Percentiles rank a stretch among this genome's conserved stretches.
Conservation (phyloP, 37 sponge, comb jelly and placozoan species). For the Beroe ovata region DNA sequence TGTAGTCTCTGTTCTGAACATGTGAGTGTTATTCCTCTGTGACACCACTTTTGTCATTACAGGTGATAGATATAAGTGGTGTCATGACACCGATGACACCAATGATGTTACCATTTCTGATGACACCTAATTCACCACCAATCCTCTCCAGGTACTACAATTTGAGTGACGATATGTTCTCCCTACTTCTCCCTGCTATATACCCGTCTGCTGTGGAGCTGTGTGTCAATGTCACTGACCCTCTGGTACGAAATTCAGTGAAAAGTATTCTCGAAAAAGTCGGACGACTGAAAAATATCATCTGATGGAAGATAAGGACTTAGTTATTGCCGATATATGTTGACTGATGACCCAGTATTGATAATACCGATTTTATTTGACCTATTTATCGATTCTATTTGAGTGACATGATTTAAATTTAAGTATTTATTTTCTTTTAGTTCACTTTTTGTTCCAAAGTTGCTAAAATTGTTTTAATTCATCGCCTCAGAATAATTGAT, state of each 20-base stretch:
- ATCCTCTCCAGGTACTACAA: conserved; percentile 37
- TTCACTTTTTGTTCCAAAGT: too few species aligned
- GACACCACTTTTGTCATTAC: too few species aligned
- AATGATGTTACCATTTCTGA: background rate
- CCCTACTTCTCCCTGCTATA: conserved; percentile 31
- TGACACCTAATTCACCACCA: background rate
- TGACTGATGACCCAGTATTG: too few species aligned
- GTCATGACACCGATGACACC: too few species aligned
- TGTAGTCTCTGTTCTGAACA: conserved; percentile 57
- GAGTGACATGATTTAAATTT: too few species aligned
- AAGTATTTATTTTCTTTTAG: too few species aligned
- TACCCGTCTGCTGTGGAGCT: conserved; percentile 51
- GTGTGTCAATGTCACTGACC: conserved; percentile 60
- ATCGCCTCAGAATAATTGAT: too few species aligned
- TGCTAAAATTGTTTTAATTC: too few species aligned
- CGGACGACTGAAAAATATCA: conserved; percentile 9
- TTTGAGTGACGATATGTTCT: conserved; percentile 48
- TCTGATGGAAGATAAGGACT: background rate
- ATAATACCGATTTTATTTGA: too few species aligned
- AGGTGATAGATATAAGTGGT: too few species aligned
- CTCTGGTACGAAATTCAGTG: conserved; percentile 9
- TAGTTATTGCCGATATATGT: too few species aligned
- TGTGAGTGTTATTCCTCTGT: conserved; percentile 36
- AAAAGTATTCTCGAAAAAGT: conserved; percentile 40
- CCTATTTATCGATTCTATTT: too few species aligned